A percentile compares a stretch with the other conserved stretches of the same genome.
phyloP scores from a whole-genome alignment of 2,113 vertebrate genomes.

The Neotragus pygmaeus region DNA sequence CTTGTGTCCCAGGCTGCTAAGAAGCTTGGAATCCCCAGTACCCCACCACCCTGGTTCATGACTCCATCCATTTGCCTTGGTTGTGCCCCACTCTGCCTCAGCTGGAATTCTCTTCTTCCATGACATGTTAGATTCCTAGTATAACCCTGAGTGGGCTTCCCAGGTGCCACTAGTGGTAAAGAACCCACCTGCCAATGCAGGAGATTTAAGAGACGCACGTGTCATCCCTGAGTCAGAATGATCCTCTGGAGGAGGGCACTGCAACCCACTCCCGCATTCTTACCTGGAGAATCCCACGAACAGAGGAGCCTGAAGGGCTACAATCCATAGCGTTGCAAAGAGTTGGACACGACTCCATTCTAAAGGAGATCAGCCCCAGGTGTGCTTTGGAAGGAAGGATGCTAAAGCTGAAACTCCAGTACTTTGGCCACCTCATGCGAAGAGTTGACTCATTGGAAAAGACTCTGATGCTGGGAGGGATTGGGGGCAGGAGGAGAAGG shows the following conservation, averaged over 20 bases:
- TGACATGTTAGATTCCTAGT: background rate
- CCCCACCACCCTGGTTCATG: accelerated
- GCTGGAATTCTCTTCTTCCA: background rate
- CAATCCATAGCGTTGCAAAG: background rate
- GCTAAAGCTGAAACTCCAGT: too few relatives aligned
- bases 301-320: background rate
- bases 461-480: too few relatives aligned
- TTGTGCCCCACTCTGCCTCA: background rate
- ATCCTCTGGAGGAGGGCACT: background rate
- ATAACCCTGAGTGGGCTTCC: background rate
- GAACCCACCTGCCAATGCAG: background rate
- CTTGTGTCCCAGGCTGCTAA: background rate
- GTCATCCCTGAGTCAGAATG: background rate
- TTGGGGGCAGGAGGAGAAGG: too few relatives aligned
- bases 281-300: background rate
- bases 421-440: too few relatives aligned
- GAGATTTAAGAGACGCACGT: background rate
- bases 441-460: too few relatives aligned
- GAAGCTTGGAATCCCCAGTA: accelerated
- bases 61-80: too few relatives aligned
- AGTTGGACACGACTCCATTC: background rate
- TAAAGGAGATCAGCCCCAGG: too few relatives aligned
- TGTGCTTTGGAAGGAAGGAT: too few relatives aligned
- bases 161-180: background rate
- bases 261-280: background rate